These are phyloP conservation scores for Phthorimaea operculella DNA, from an alignment of 1,140 invertebrate species.

Conservation along the genomic window DNA sequence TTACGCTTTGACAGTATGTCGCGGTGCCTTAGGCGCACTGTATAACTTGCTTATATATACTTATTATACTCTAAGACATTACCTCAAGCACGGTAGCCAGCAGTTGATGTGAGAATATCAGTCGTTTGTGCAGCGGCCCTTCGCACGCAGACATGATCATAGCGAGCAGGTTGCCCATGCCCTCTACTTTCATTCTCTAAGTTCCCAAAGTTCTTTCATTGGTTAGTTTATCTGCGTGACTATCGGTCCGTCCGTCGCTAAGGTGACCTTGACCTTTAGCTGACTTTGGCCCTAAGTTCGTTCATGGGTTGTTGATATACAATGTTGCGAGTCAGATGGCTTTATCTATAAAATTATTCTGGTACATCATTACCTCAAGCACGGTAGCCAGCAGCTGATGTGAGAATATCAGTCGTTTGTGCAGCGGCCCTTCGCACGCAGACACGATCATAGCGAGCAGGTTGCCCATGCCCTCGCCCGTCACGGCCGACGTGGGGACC, in stretches of 20 bases:
- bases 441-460: constrained; percentile 93
- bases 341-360: too few species aligned
- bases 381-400: constrained; percentile 97
- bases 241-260: constrained; percentile 98
- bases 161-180: constrained; percentile 97
- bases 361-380: too few species aligned
- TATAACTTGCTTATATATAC: too few species aligned
- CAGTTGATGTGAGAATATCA: constrained; percentile 94
- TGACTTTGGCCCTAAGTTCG: constrained; percentile 96
- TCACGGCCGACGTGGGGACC: constrained; percentile 97
- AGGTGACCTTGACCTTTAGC: constrained; percentile 81
- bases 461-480: constrained; percentile 98
- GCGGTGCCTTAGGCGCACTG: too few species aligned
- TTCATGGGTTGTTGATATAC: constrained; percentile 98
- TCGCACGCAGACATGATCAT: constrained; percentile 95
- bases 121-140: constrained; percentile 86
- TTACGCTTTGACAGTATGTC: too few species aligned
- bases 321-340: too few species aligned
- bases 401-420: constrained; percentile 91
- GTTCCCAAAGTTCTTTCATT: constrained; percentile 95
- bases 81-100: constrained; percentile 97
- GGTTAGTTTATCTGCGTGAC: constrained; percentile 97
- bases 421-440: constrained; percentile 89
- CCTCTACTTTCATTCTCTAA: too few species aligned
- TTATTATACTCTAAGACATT: too few species aligned